phyloP scores from a whole-genome alignment of 2,797 vertebrate genomes.

The Danio jaintianensis region DNA sequence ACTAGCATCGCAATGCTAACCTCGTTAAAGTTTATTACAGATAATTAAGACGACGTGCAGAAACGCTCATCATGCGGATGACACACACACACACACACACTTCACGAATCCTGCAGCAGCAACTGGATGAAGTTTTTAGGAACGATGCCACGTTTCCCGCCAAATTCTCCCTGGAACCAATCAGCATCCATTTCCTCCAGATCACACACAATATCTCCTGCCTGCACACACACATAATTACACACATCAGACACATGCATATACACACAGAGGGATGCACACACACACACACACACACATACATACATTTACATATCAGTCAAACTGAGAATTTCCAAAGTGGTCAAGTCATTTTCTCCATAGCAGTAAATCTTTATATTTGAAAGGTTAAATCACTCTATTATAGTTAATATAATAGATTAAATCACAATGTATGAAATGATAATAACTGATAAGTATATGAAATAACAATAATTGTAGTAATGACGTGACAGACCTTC shows the following conservation, averaged over 20 bases:
- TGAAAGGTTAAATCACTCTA: no score
- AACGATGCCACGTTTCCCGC: slow-evolving; percentile 85
- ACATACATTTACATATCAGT: no score
- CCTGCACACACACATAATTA: slow-evolving; percentile 70
- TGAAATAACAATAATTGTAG: no score
- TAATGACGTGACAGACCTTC: slow-evolving; percentile 79
- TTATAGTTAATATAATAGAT: no score
- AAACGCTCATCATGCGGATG: background rate
- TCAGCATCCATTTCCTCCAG: slow-evolving; percentile 86
- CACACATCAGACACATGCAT: background rate
- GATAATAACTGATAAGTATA: no score
- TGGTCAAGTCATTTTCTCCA: no score
- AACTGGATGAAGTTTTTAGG: slow-evolving; percentile 90
- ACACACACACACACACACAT: background rate
- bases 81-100: no score
- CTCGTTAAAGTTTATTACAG: background rate
- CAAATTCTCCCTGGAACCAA: slow-evolving; percentile 89
- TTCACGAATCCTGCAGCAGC: slow-evolving; percentile 63
- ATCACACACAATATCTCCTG: slow-evolving; percentile 84
- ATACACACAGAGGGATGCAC: slow-evolving; percentile 1
- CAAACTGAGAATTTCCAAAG: no score
- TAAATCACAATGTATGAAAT: no score
- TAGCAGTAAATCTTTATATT: no score
- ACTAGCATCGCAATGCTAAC: background rate
- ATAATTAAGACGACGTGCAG: background rate